These are phyloP conservation scores for Eurosta solidaginis DNA, from an alignment of 1,140 invertebrate species.

Conservation along the genomic window DNA sequence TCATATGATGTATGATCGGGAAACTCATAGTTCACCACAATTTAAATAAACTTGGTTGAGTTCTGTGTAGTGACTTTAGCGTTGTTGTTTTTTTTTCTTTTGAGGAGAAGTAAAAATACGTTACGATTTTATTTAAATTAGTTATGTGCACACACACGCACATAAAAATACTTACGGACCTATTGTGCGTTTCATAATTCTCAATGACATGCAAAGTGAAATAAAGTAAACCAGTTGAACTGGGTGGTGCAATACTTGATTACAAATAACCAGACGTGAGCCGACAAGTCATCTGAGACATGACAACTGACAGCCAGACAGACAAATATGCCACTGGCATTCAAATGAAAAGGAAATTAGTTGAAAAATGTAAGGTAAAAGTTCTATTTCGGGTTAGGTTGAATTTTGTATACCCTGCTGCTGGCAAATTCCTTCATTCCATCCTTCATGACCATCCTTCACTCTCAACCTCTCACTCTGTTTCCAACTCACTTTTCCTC, in stretches of 20 bases:
- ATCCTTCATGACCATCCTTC: too few relatives aligned
- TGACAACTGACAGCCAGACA: background rate
- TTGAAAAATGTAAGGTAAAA: background rate
- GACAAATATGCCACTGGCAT: background rate
- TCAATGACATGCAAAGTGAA: conserved; percentile 16
- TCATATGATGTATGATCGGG: background rate
- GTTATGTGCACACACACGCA: background rate
- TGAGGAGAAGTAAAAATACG: background rate
- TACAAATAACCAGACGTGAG: background rate
- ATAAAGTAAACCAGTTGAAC: background rate
- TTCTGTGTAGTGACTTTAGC: background rate
- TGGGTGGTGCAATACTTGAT: conserved; percentile 1
- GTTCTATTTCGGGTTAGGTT: too few relatives aligned
- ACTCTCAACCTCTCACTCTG: too few relatives aligned
- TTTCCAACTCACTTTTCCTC: too few relatives aligned
- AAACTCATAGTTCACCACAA: background rate
- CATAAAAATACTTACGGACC: too few relatives aligned
- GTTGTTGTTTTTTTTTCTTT: background rate
- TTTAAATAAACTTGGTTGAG: background rate
- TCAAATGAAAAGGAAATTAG: background rate
- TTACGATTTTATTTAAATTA: conserved; percentile 31
- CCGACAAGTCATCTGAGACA: background rate
- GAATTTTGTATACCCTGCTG: too few relatives aligned
- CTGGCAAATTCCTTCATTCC: too few relatives aligned
- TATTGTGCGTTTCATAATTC: too few relatives aligned